Percentiles rank a stretch among this genome's conserved stretches.
Conservation (phyloP, 2,888 invertebrate genomes). For the Chalcosyrphus nemorum region DNA sequence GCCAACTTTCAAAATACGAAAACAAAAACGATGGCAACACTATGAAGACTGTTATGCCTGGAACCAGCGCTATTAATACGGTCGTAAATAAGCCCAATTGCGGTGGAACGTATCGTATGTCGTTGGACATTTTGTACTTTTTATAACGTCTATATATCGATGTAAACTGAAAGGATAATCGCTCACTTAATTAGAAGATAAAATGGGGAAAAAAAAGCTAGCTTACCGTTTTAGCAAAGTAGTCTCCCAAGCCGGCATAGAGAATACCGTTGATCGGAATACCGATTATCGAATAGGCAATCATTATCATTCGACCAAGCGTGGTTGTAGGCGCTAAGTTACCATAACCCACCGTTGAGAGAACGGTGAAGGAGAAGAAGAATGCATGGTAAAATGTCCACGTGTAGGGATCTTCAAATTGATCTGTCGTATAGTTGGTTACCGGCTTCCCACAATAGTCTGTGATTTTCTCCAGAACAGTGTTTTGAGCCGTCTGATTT, state of each 20-base stretch:
- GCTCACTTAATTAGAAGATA: constrained; percentile 35
- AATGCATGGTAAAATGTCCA: constrained; percentile 97
- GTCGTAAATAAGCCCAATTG: constrained; percentile 90
- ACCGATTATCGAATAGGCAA: constrained; percentile 93
- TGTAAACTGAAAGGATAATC: constrained; percentile 85
- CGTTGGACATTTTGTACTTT: constrained; percentile 85
- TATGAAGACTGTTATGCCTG: constrained; percentile 93
- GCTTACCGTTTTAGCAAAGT: constrained; percentile 89
- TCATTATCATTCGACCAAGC: constrained; percentile 91
- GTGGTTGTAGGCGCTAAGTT: constrained; percentile 93
- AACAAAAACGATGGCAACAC: constrained; percentile 93
- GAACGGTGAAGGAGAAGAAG: constrained; percentile 95
- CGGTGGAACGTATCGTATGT: constrained; percentile 85
- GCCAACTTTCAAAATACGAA: constrained; percentile 93
- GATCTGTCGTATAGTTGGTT: constrained; percentile 85
- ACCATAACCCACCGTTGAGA: constrained; percentile 96
- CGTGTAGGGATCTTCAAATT: constrained; percentile 85
- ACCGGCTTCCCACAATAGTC: constrained; percentile 90
- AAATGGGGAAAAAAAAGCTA: constrained; percentile 72
- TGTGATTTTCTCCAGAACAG: constrained; percentile 83
- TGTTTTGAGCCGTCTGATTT: constrained; percentile 77
- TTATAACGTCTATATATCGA: constrained; percentile 92
- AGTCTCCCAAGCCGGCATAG: constrained; percentile 91
- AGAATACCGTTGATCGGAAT: constrained; percentile 84
- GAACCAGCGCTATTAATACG: constrained; percentile 92